Evolutionary conservation across 2,113 vertebrate genomes (phyloP).

Genomic region (Tetrax tetrax): DNA sequence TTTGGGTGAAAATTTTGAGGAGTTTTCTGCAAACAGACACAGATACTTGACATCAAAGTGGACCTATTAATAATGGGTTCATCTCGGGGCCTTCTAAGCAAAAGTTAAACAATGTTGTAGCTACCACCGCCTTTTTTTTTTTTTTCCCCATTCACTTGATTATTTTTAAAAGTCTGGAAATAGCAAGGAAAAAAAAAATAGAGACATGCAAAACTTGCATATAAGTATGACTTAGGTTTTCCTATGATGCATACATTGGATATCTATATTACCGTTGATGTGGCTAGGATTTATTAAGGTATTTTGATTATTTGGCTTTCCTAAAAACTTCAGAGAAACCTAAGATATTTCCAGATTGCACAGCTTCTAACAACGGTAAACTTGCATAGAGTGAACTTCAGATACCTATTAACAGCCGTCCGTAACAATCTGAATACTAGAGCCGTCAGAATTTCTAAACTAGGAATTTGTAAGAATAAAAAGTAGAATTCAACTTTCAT

Average conservation of each 20-base stretch:
- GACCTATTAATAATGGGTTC: not conserved
- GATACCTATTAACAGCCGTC: not conserved
- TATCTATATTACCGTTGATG: not conserved
- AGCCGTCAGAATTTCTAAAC: not conserved
- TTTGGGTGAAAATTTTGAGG: not conserved
- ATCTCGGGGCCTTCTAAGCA: not conserved
- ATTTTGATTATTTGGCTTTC: not conserved
- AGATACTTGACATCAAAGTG: not conserved
- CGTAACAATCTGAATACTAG: not conserved
- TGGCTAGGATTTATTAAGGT: not conserved
- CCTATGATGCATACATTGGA: not conserved
- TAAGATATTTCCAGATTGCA: not conserved
- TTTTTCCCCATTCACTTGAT: not conserved
- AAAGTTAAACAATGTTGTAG: not conserved
- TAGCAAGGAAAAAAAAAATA: not conserved
- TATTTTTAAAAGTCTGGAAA: not conserved
- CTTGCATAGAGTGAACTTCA: not conserved
- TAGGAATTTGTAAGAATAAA: not conserved
- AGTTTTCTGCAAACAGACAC: not conserved
- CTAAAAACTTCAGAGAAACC: not conserved
- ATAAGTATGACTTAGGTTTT: not conserved
- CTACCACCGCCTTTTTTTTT: not conserved
- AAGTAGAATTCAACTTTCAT: not conserved
- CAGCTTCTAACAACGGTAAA: not conserved
- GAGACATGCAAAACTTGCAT: not conserved